A percentile compares a stretch with the other conserved stretches of the same genome.
Evolutionary conservation across 2,113 vertebrate genomes (phyloP).

Genomic region (Phodopus roborovskii): DNA sequence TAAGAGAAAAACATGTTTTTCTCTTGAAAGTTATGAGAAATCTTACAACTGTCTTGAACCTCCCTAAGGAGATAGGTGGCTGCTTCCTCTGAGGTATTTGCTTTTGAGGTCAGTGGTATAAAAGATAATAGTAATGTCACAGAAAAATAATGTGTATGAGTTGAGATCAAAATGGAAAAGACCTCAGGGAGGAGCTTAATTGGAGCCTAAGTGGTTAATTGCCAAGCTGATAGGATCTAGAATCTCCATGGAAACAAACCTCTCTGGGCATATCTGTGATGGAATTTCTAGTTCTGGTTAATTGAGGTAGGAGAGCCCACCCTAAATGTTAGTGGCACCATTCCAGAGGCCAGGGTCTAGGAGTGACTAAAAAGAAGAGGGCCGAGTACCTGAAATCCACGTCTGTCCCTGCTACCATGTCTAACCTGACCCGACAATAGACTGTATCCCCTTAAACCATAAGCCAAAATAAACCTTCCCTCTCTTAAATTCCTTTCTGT

Average conservation of each 20-base stretch:
- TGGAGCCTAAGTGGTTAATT: neutral
- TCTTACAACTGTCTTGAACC: neutral
- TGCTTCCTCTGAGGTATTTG: neutral
- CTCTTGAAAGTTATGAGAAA: neutral
- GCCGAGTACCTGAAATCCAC: neutral
- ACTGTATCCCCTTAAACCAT: neutral
- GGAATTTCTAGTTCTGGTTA: neutral
- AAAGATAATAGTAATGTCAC: neutral
- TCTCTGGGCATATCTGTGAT: neutral
- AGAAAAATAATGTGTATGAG: neutral
- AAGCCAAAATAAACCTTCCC: neutral
- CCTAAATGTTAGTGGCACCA: neutral
- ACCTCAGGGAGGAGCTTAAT: neutral
- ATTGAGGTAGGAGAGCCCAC: neutral
- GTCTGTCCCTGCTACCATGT: neutral
- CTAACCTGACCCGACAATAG: no score
- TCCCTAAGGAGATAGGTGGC: neutral
- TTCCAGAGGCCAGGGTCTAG: neutral
- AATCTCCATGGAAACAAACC: neutral
- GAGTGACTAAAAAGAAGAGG: neutral
- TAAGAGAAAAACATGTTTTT: neutral
- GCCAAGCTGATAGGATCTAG: neutral
- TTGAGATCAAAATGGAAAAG: neutral
- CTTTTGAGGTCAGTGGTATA: neutral
- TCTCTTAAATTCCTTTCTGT: neutral